phyloP scores from a whole-genome alignment of 2,888 invertebrate genomes.

The Esperia sulphurella region DNA sequence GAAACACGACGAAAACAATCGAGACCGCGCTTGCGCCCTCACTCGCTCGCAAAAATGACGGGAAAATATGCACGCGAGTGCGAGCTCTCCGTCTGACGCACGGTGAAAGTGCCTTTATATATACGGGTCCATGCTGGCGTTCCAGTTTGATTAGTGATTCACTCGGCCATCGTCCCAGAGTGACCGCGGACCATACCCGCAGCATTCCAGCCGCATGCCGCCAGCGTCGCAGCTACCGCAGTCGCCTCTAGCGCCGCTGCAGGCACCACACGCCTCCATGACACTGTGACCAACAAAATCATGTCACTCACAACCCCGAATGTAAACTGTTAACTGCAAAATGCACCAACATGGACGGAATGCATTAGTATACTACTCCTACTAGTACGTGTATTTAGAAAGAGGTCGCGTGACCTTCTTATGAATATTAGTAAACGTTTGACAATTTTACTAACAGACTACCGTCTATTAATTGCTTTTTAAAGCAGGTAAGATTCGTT shows the following conservation, averaged over 20 bases:
- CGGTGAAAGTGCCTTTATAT: slow-evolving; percentile 26
- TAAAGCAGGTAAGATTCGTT: too few species aligned
- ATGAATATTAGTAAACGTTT: too few species aligned
- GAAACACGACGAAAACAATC: slow-evolving; percentile 78
- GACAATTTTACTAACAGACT: too few species aligned
- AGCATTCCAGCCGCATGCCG: slow-evolving; percentile 25
- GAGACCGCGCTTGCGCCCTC: slow-evolving; percentile 63
- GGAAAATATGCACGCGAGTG: slow-evolving; percentile 53
- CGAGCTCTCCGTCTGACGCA: slow-evolving; percentile 22
- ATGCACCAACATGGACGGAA: too few species aligned
- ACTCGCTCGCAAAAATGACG: slow-evolving; percentile 65
- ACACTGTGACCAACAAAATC: neutral
- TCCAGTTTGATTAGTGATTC: slow-evolving; percentile 20
- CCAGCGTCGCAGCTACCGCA: slow-evolving; percentile 13
- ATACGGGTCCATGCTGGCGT: slow-evolving; percentile 15
- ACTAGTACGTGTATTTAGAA: too few species aligned
- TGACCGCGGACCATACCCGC: slow-evolving; percentile 19
- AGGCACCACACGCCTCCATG: neutral
- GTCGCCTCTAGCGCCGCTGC: neutral
- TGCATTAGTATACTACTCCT: too few species aligned
- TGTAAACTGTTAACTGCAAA: too few species aligned
- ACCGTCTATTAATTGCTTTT: too few species aligned
- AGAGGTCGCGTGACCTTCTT: too few species aligned
- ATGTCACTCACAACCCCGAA: too few species aligned
- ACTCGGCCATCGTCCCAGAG: slow-evolving; percentile 21